Percentiles rank a stretch among this genome's conserved stretches.
Evolutionary conservation across 2,797 vertebrate genomes (phyloP).

Genomic region (Phoeniculus purpureus): DNA sequence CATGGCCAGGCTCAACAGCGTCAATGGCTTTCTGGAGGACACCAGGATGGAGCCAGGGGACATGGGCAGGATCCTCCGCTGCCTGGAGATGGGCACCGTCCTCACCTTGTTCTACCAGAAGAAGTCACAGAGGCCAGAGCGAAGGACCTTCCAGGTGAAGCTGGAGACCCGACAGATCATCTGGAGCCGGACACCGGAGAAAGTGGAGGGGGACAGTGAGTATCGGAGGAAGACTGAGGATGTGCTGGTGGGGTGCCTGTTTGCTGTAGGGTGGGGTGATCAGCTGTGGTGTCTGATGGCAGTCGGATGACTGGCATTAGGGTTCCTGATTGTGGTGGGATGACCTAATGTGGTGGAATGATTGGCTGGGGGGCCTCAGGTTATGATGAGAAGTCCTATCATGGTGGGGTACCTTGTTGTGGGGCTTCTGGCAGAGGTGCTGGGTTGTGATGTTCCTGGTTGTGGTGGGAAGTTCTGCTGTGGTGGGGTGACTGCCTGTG

Average conservation of each 20-base stretch:
- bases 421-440: background rate
- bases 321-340: background rate
- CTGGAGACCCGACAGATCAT: constrained; percentile 83
- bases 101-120: constrained; percentile 89
- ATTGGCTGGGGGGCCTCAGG: rapidly evolving
- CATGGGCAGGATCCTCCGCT: constrained; percentile 80
- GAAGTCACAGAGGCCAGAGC: constrained; percentile 87
- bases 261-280: rapidly evolving
- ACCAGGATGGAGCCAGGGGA: constrained; percentile 68
- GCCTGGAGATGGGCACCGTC: constrained; percentile 84
- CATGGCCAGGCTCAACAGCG: constrained; percentile 78
- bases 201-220: constrained; percentile 87
- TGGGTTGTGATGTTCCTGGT: background rate
- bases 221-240: background rate
- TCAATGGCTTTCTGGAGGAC: constrained; percentile 81
- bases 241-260: background rate
- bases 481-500: background rate
- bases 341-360: rapidly evolving
- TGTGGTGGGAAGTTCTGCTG: background rate
- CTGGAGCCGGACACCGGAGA: constrained; percentile 85
- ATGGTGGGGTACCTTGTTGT: rapidly evolving
- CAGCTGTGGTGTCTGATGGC: rapidly evolving
- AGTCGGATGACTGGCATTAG: background rate
- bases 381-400: too few relatives aligned
- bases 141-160: constrained; percentile 85